phyloP scores from a whole-genome alignment of 2,113 vertebrate species.

The Mormyrus iriodes region DNA sequence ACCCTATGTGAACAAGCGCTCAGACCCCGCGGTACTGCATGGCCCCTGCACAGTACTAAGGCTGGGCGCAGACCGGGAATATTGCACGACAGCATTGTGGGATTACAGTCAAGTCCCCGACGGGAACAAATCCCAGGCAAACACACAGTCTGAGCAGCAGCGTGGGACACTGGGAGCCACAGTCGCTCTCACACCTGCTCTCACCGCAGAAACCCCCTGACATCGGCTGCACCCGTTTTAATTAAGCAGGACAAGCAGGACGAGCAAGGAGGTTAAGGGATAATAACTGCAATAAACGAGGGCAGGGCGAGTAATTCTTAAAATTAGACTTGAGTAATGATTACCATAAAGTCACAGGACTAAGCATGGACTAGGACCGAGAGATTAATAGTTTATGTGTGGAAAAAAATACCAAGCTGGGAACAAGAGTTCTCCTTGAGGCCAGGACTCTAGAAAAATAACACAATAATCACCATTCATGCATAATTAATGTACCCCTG shows the following conservation, averaged over 20 bases:
- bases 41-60: background rate
- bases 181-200: background rate
- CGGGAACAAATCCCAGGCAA: background rate
- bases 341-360: background rate
- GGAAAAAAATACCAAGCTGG: background rate
- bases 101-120: background rate
- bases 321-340: constrained; percentile 2
- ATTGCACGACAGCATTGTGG: background rate
- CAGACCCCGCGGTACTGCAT: background rate
- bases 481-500: background rate
- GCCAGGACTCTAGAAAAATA: background rate
- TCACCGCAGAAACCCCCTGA: background rate
- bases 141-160: background rate
- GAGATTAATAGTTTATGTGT: background rate
- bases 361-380: background rate
- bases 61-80: background rate
- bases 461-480: constrained; percentile 5
- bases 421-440: background rate
- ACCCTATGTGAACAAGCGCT: background rate
- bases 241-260: background rate
- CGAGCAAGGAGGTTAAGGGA: background rate
- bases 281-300: constrained; percentile 6
- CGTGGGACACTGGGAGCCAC: background rate
- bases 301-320: background rate
- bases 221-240: background rate